Conservation (phyloP, 2,797 vertebrate species). For the Pipistrellus nathusii region DNA sequence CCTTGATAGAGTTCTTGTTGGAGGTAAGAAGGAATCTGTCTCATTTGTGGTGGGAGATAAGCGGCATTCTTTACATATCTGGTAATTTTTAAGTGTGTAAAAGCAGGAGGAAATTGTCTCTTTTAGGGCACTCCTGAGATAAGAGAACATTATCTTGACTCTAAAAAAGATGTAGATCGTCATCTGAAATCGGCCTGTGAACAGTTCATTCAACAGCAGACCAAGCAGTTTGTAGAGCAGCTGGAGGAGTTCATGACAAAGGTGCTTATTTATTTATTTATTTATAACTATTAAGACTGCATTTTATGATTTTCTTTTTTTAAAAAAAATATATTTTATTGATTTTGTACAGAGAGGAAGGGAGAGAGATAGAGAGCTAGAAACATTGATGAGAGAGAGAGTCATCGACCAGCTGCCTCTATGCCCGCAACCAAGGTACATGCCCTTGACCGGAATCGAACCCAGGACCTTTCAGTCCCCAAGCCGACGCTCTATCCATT, state of each 20-base stretch:
- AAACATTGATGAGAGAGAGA: too few species aligned
- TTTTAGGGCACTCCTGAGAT: constrained; percentile 97
- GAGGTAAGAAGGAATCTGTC: constrained; percentile 90
- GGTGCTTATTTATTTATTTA: too few species aligned
- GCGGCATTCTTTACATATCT: constrained; percentile 38
- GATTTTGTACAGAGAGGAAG: too few species aligned
- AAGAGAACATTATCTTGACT: constrained; percentile 98
- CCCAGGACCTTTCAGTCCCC: too few species aligned
- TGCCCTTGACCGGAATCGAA: too few species aligned
- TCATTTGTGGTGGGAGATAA: constrained; percentile 64
- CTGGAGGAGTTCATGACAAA: constrained; percentile 97
- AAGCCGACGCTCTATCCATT: too few species aligned
- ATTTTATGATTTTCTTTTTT: too few species aligned
- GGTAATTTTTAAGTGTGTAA: constrained; percentile 73
- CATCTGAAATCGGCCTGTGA: constrained; percentile 97
- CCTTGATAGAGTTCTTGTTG: constrained; percentile 98
- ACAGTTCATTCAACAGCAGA: constrained; percentile 98
- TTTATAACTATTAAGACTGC: too few species aligned
- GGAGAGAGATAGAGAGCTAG: too few species aligned
- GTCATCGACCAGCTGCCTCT: too few species aligned
- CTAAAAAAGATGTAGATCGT: constrained; percentile 98
- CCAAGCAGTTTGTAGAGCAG: constrained; percentile 93
- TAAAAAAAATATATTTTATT: too few species aligned
- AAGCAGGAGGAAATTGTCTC: constrained; percentile 80
- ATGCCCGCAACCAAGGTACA: too few species aligned